These are phyloP conservation scores for Dioctria rufipes DNA, from an alignment of 2,888 invertebrate species.

Conservation along the genomic window DNA sequence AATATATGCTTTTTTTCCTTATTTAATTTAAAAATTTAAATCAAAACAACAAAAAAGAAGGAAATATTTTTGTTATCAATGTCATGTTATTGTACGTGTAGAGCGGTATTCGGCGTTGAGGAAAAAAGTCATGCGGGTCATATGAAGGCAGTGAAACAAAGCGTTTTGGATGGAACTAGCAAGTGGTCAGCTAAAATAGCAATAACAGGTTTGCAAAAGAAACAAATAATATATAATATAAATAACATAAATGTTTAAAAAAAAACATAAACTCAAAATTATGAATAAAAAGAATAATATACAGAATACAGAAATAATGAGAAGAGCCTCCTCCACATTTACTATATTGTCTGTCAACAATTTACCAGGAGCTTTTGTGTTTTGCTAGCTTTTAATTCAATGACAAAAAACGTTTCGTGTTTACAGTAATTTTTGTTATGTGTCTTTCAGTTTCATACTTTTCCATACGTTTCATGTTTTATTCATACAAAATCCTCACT, in stretches of 20 bases:
- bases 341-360: background rate
- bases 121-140: slow-evolving; percentile 94
- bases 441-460: too few species aligned
- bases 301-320: slow-evolving; percentile 17
- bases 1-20: background rate
- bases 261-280: slow-evolving; percentile 29
- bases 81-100: slow-evolving; percentile 69
- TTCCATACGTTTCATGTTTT: too few species aligned
- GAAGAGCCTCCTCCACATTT: slow-evolving; percentile 2
- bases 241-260: slow-evolving; percentile 52
- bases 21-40: slow-evolving; percentile 4
- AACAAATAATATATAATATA: slow-evolving; percentile 54
- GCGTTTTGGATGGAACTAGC: slow-evolving; percentile 98
- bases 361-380: slow-evolving; percentile 27
- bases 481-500: too few species aligned
- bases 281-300: slow-evolving; percentile 24
- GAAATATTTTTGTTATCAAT: slow-evolving; percentile 34
- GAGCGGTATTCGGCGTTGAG: slow-evolving; percentile 97
- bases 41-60: background rate
- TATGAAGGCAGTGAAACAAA: slow-evolving; percentile 98
- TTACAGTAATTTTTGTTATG: too few species aligned
- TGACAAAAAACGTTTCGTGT: too few species aligned
- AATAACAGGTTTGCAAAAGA: slow-evolving; percentile 92
- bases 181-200: slow-evolving; percentile 99
- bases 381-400: slow-evolving; percentile 41